Conservation (phyloP, 2,113 vertebrate genomes). For the Phrynosoma blainvillii region DNA sequence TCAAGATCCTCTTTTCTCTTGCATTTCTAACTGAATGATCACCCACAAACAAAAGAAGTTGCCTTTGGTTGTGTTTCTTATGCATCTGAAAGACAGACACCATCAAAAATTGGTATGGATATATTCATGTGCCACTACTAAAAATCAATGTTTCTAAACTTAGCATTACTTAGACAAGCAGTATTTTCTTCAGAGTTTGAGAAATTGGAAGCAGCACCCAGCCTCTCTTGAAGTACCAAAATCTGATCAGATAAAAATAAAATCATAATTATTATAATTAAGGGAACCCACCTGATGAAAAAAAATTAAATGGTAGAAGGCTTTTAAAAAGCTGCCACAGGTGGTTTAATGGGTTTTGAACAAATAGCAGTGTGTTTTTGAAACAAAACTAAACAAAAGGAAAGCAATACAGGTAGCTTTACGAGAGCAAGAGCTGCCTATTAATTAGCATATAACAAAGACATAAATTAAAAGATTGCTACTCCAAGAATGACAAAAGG, state of each 20-base stretch:
- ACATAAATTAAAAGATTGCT: slow-evolving; percentile 21
- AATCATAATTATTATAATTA: slow-evolving; percentile 21
- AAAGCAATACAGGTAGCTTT: not conserved
- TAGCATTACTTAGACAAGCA: slow-evolving; percentile 7
- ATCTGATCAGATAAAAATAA: not conserved
- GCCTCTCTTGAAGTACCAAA: not conserved
- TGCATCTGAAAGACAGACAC: not conserved
- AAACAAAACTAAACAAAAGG: slow-evolving; percentile 23
- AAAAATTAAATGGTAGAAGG: slow-evolving; percentile 16
- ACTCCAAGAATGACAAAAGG: slow-evolving; percentile 13
- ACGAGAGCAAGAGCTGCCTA: not conserved
- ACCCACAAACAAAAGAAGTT: not conserved
- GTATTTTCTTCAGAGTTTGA: not conserved
- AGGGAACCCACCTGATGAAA: slow-evolving; percentile 7
- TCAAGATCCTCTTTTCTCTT: not conserved
- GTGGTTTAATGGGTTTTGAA: slow-evolving; percentile 1
- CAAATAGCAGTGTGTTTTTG: slow-evolving; percentile 19
- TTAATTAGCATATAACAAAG: slow-evolving; percentile 27
- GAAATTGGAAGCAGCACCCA: slow-evolving; percentile 26
- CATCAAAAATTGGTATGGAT: not conserved
- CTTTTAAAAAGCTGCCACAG: slow-evolving; percentile 16
- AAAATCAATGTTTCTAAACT: slow-evolving; percentile 33
- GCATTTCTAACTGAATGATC: not conserved
- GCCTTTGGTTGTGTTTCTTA: not conserved
- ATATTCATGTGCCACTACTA: slow-evolving; percentile 4